These are phyloP conservation scores for Platyura marginata DNA, from an alignment of 1,140 invertebrate genomes.

Conservation along the genomic window DNA sequence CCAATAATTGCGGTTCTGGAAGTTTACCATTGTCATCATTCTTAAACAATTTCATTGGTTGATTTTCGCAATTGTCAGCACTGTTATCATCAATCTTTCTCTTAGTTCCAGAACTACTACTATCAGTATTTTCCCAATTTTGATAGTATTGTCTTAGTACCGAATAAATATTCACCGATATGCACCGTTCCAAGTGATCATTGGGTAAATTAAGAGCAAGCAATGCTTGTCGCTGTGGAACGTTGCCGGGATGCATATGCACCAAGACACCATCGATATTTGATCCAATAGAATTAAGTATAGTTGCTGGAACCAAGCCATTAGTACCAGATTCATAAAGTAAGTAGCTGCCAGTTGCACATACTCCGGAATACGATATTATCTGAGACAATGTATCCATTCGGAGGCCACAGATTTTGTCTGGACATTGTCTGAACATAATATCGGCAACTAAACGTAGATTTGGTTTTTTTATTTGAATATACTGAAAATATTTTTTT, in stretches of 20 bases:
- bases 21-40: conserved; percentile 1
- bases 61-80: background rate
- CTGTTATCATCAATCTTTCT: background rate
- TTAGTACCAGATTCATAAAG: conserved; percentile 74
- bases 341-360: conserved; percentile 54
- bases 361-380: conserved; percentile 60
- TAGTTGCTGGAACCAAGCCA: conserved; percentile 63
- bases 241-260: conserved; percentile 61
- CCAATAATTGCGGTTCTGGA: conserved; percentile 4
- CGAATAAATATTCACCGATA: conserved; percentile 52
- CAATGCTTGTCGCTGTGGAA: conserved; percentile 54
- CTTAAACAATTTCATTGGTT: conserved; percentile 9
- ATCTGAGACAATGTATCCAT: conserved; percentile 78
- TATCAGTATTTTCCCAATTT: conserved; percentile 20
- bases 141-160: conserved; percentile 45
- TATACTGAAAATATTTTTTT: conserved; percentile 69
- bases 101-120: conserved; percentile 7
- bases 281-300: conserved; percentile 52
- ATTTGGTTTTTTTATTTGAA: conserved; percentile 55
- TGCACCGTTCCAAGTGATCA: conserved; percentile 43
- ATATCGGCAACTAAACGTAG: conserved; percentile 57
- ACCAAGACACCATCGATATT: conserved; percentile 41
- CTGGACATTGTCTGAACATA: conserved; percentile 53
- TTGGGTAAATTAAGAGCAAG: conserved; percentile 55
- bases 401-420: conserved; percentile 60